Conservation (phyloP, 2,797 vertebrate genomes). For the Salarias fasciatus region DNA sequence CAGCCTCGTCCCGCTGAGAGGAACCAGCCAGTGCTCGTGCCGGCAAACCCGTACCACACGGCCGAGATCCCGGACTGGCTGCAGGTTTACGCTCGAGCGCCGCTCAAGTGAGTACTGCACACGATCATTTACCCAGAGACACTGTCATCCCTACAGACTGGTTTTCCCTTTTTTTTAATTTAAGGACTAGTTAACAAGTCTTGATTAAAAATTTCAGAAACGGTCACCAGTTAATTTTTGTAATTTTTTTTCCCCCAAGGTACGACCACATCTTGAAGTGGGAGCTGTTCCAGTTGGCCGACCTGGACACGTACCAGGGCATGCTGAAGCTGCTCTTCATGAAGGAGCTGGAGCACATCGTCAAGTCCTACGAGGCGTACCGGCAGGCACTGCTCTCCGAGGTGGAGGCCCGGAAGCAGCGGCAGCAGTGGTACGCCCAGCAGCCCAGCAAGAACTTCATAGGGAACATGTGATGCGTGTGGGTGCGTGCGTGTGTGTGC, state of each 20-base stretch:
- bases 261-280: slow-evolving; percentile 99
- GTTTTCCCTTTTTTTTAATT: too few species aligned
- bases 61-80: slow-evolving; percentile 99
- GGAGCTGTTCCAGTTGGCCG: slow-evolving; percentile 98
- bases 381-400: slow-evolving; percentile 92
- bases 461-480: slow-evolving; percentile 78
- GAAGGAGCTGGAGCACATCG: slow-evolving; percentile 98
- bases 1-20: slow-evolving; percentile 90
- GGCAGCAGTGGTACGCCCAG: slow-evolving; percentile 95
- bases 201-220: too few species aligned
- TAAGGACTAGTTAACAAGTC: too few species aligned
- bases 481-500: not conserved
- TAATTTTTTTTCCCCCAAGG: slow-evolving; percentile 67
- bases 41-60: slow-evolving; percentile 97
- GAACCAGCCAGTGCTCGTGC: slow-evolving; percentile 92
- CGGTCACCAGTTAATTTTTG: too few species aligned
- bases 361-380: slow-evolving; percentile 98
- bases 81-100: slow-evolving; percentile 97
- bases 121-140: too few species aligned
- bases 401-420: slow-evolving; percentile 93
- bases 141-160: too few species aligned
- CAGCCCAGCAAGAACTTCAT: slow-evolving; percentile 89
- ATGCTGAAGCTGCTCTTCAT: slow-evolving; percentile 99
- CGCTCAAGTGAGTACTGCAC: slow-evolving; percentile 89
- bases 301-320: slow-evolving; percentile 98